A percentile compares a stretch with the other conserved stretches of the same genome.
These are phyloP conservation scores for Leptodactylus fallax DNA, from an alignment of 2,797 vertebrate species.

Conservation along the genomic window DNA sequence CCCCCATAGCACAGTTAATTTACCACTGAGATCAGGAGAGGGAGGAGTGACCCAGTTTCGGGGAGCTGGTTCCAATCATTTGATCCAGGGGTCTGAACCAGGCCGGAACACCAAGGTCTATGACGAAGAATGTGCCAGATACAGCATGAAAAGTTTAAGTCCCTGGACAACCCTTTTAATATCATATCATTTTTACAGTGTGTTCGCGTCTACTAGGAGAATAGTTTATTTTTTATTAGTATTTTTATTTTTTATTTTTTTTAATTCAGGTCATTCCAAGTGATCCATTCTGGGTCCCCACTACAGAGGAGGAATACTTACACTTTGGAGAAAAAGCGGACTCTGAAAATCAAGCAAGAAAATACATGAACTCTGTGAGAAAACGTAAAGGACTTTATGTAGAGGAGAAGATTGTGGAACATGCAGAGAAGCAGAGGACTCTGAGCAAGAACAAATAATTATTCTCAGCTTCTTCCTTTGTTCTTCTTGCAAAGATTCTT, in stretches of 20 bases:
- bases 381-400: conserved; percentile 93
- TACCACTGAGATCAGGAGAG: too few relatives aligned
- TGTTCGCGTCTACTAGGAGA: too few relatives aligned
- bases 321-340: conserved; percentile 98
- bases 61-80: too few relatives aligned
- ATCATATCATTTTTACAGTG: too few relatives aligned
- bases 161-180: not conserved
- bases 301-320: conserved; percentile 95
- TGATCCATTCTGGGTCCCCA: conserved; percentile 96
- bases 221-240: too few relatives aligned
- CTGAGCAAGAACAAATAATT: conserved; percentile 92
- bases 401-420: conserved; percentile 94
- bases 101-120: too few relatives aligned
- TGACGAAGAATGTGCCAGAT: too few relatives aligned
- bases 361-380: conserved; percentile 92
- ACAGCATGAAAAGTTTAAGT: too few relatives aligned
- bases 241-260: not conserved
- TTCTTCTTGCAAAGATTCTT: conserved; percentile 5
- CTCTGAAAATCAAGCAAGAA: conserved; percentile 89
- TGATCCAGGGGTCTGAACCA: too few relatives aligned
- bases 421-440: conserved; percentile 94
- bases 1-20: too few relatives aligned
- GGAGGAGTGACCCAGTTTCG: too few relatives aligned
- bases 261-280: conserved; percentile 84
- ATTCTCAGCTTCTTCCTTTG: conserved; percentile 8